These are phyloP conservation scores for Motacilla tschutschensis DNA, from an alignment of 2,113 vertebrate genomes.

Conservation along the genomic window DNA sequence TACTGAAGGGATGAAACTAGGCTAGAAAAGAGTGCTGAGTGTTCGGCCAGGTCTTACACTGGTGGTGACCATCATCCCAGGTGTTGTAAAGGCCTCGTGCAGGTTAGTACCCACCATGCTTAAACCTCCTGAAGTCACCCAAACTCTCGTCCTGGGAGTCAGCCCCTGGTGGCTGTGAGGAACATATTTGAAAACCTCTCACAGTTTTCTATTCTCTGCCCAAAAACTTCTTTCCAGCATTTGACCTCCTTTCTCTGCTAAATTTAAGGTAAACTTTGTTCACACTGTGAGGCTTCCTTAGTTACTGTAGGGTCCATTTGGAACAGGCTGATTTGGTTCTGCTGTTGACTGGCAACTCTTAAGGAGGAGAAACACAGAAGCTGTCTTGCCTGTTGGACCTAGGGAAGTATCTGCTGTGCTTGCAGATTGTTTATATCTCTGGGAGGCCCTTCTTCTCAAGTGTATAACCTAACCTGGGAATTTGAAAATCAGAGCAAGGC, in stretches of 20 bases:
- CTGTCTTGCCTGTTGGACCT: neutral
- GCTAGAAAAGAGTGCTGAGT: neutral
- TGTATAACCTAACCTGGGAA: neutral
- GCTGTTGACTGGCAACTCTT: neutral
- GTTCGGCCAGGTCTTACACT: neutral
- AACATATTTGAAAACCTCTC: neutral
- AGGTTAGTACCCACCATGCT: accelerated
- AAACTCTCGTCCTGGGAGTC: neutral
- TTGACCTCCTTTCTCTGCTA: neutral
- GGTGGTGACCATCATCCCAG: neutral
- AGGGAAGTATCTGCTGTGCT: neutral
- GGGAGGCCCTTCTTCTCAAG: neutral
- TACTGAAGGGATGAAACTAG: neutral
- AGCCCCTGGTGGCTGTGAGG: neutral
- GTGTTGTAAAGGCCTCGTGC: neutral
- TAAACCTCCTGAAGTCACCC: neutral
- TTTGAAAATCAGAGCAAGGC: neutral
- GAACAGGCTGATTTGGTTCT: neutral
- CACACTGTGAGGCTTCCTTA: neutral
- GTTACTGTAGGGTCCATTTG: neutral
- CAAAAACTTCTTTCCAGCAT: neutral
- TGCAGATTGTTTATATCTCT: neutral
- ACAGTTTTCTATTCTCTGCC: neutral
- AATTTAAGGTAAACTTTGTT: neutral
- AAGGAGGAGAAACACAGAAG: neutral